Evolutionary conservation across 2,113 vertebrate species (phyloP), one percentile per base, ranked within the genome.

Genomic region (Aphyosemion australe): DNA sequence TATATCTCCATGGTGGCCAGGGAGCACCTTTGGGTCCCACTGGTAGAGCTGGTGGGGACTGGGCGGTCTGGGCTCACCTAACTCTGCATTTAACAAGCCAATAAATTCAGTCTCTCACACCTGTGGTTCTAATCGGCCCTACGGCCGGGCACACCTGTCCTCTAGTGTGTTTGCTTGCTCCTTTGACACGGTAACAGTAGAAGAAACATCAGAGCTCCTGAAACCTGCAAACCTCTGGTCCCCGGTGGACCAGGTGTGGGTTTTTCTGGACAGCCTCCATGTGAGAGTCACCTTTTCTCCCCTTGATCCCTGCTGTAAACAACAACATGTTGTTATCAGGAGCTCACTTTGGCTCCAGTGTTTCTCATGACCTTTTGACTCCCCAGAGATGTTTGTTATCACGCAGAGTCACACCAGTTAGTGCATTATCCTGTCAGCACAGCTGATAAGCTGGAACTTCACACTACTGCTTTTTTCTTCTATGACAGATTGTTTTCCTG

Each of bases 391-490:
- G 7, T 50, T 41, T 1, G 5, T 39, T 61, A 72, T 60, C 69
- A 61, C 31, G 6, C 50, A 43, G 67, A 50, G 51, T 14, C 72
- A 9, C 41, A 39, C 76, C 69, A 26, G 47, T 72, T 62, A 8
- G 56, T 54, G 76, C 61, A 64, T 85, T 74, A 66, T 79, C 54
- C 66, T 72, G 65, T 77, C 66, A 61, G 49, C 6, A 6, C 50
- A 46, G 26, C 8, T 72, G 78, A 82, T 76, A 77, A 71, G 56
- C 62, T 45, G 7, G 26, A 67, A 21, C 78, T 60, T 43, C 76
- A 84, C 83, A 82, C 74, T 80, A 82, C 74, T 80, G 76, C 72
- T 83, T 66, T 74, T 82, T 80, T 88, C 80, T 85, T 69, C 53
- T 37, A 69, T 82, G 84, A 88, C 50, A 6, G 66, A 84, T 86